Percentiles rank a stretch among this genome's conserved stretches.
These are phyloP conservation scores for Dendrolimus kikuchii DNA, from an alignment of 1,140 invertebrate genomes.

Conservation along the genomic window DNA sequence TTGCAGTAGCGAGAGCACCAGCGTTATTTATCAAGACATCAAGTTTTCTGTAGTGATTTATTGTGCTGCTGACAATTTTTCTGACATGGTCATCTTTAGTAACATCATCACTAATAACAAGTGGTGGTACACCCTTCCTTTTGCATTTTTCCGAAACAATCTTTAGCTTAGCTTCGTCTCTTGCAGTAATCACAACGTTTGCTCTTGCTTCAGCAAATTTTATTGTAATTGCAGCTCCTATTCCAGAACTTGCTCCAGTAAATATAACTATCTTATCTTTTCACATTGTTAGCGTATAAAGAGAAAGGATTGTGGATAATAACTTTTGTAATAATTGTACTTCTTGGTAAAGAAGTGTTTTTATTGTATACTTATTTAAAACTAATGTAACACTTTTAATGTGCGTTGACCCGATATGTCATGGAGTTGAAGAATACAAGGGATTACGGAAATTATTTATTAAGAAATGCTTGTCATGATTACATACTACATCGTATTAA, in stretches of 20 bases:
- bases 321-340: too few relatives aligned
- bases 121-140: not conserved
- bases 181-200: slow-evolving; percentile 3
- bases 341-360: too few relatives aligned
- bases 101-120: slow-evolving; percentile 4
- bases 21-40: slow-evolving; percentile 15
- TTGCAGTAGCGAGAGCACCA: not conserved
- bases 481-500: too few relatives aligned
- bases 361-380: too few relatives aligned
- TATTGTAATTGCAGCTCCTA: slow-evolving; percentile 11
- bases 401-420: too few relatives aligned
- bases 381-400: too few relatives aligned
- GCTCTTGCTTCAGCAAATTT: slow-evolving; percentile 12
- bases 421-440: too few relatives aligned
- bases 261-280: slow-evolving; percentile 11
- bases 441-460: too few relatives aligned
- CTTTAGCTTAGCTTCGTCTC: slow-evolving; percentile 9
- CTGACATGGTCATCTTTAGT: slow-evolving; percentile 5
- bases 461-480: too few relatives aligned
- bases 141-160: slow-evolving; percentile 7
- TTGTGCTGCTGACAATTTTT: slow-evolving; percentile 2
- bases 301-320: not conserved
- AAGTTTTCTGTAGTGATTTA: slow-evolving; percentile 5
- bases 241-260: slow-evolving; percentile 14
- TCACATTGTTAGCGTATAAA: slow-evolving; percentile 2